These are phyloP conservation scores for Ctenodactylus gundi DNA, from an alignment of 2,113 vertebrate genomes.

Conservation along the genomic window DNA sequence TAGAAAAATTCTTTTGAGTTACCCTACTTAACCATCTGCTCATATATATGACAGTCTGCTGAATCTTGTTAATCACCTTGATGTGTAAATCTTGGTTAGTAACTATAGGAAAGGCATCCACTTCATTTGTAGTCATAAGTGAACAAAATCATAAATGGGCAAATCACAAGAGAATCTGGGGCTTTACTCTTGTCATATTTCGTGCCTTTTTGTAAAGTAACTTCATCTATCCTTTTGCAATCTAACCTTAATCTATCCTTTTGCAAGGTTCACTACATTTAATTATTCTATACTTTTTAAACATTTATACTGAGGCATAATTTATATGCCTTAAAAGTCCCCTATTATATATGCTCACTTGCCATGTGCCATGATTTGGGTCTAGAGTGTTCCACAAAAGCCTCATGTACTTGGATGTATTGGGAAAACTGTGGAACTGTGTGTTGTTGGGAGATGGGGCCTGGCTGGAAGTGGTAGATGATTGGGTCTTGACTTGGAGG, in stretches of 20 bases:
- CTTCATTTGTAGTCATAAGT: background rate
- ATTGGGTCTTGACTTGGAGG: no score
- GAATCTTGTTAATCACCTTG: background rate
- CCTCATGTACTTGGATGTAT: no score
- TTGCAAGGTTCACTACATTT: constrained; percentile 37
- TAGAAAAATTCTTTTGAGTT: background rate
- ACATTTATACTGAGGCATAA: background rate
- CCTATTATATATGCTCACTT: background rate
- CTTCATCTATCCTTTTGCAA: background rate
- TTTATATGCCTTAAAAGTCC: constrained; percentile 26
- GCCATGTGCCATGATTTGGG: no score
- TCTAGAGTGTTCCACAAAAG: no score
- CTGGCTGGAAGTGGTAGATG: no score
- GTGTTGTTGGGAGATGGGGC: no score
- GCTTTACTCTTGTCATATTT: constrained; percentile 27
- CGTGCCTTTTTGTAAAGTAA: background rate
- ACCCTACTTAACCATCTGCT: background rate
- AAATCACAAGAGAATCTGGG: background rate
- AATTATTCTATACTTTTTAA: background rate
- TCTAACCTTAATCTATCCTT: no score
- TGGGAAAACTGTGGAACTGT: no score
- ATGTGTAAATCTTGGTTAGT: constrained; percentile 23
- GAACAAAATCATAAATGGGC: background rate
- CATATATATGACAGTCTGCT: background rate
- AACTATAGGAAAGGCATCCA: background rate